Base-by-base conservation (phyloP, 2,888 invertebrate species). In the Torymus aiolomorphi region DNA sequence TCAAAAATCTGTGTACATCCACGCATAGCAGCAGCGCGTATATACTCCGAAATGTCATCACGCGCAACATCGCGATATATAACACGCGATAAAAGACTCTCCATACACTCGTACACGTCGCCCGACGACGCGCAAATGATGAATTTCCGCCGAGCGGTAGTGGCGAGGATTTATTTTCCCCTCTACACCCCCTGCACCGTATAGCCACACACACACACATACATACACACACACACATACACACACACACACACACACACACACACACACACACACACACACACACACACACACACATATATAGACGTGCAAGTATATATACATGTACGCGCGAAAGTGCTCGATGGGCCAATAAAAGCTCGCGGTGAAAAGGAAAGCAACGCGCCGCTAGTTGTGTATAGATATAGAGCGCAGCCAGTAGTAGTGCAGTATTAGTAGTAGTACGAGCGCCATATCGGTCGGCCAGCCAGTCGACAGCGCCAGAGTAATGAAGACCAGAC, bases 311-410 rank as follows among this genome's bases (percentile, higher is more conserved):
- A 24, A 5, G 31, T 31, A 31, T 4, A 31, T 31, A 4, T 31
- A 31, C 31, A 31, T 31, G 3, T 31, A 31, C 31, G 31, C 1
- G 31, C 2, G 31, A 42, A 56, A 42, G 56, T 70, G 70, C 76
- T 57, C 66, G 61, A 61, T 49, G 49, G 20, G 49, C 56, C 72
- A 54, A 73, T 73, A 73, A 71, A 71, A 78, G 42, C 54, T 56
- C 24, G 31, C 31, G 20, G 31, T 71, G 67, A 63, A 49, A 71
- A 20, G 31, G 57, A 31, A 31, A 18, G 54, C 31, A 31, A 5
- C 3, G 31, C 31, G 31, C 1, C 2, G 3, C 31, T 3, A 31
- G 1, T 5, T 31, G 31, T 31, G 3, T 5, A 4, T 31, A 31
- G 31, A 31, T 31, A 31, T 3, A 31, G 31, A 5, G 31, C 5